Percentiles rank a stretch among this genome's conserved stretches.
These are phyloP conservation scores for Chloebia gouldiae DNA, from an alignment of 2,113 vertebrate species.

Conservation along the genomic window DNA sequence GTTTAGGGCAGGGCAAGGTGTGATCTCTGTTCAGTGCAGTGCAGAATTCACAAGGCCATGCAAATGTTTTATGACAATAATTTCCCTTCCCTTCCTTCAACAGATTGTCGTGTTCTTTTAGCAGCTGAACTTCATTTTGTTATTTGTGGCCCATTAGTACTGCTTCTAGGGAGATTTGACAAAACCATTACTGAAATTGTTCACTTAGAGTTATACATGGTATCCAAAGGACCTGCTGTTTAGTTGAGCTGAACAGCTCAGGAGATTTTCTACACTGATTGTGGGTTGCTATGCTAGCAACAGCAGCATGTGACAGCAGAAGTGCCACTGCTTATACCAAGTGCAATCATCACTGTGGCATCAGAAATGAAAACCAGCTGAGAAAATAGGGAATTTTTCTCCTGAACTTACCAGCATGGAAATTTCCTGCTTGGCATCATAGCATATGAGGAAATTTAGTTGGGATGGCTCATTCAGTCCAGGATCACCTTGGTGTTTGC, in stretches of 20 bases:
- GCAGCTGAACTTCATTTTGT: neutral
- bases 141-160: neutral
- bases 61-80: neutral
- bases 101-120: neutral
- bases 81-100: neutral
- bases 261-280: neutral
- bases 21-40: neutral
- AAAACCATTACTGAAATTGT: neutral
- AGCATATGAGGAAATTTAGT: neutral
- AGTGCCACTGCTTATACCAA: neutral
- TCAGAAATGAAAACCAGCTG: slow-evolving; percentile 6
- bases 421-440: neutral
- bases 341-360: neutral
- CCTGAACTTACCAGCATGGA: neutral
- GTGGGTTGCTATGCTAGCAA: neutral
- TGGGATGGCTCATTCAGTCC: neutral
- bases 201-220: neutral
- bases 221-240: neutral
- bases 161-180: neutral
- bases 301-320: neutral
- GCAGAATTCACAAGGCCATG: neutral
- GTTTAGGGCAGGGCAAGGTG: neutral
- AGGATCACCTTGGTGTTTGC: neutral
- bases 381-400: neutral
- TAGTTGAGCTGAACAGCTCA: neutral